Evolutionary conservation across 1,140 invertebrate genomes (phyloP).

Genomic region (Druon quercuslanigerum): DNA sequence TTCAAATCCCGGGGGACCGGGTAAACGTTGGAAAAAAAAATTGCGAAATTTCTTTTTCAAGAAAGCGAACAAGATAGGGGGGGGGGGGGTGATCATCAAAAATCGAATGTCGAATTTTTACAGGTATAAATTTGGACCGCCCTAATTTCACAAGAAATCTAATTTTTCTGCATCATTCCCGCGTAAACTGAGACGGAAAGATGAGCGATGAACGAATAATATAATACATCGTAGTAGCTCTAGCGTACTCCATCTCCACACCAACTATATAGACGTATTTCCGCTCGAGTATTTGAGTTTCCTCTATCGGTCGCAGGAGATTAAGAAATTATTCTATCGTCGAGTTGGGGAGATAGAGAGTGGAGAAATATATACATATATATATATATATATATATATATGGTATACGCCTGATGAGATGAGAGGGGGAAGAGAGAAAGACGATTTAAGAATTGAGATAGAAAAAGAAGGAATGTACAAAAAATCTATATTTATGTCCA

Average conservation of each 20-base stretch:
- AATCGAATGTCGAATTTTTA: too few relatives aligned
- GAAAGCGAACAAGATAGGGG: too few relatives aligned
- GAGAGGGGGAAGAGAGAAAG: too few relatives aligned
- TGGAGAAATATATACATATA: slow-evolving; percentile 2
- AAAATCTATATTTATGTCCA: not conserved
- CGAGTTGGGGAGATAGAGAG: slow-evolving; percentile 14
- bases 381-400: too few relatives aligned
- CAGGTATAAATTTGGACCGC: too few relatives aligned
- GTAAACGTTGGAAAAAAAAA: too few relatives aligned
- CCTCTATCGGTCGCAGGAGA: slow-evolving; percentile 18
- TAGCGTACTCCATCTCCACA: not conserved
- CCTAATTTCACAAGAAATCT: too few relatives aligned
- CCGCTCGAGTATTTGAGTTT: slow-evolving; percentile 13
- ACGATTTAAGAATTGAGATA: too few relatives aligned
- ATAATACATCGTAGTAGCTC: not conserved
- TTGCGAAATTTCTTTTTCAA: too few relatives aligned
- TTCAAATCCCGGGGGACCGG: too few relatives aligned
- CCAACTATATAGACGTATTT: not conserved
- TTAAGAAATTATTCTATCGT: slow-evolving; percentile 27
- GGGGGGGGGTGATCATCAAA: too few relatives aligned
- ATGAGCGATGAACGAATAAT: slow-evolving; percentile 18
- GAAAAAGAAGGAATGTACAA: not conserved
- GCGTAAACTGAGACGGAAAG: not conserved
- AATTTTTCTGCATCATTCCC: not conserved
- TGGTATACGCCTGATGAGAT: too few relatives aligned